Conservation (phyloP, 2,113 vertebrate genomes). For the Loxodonta africana region DNA sequence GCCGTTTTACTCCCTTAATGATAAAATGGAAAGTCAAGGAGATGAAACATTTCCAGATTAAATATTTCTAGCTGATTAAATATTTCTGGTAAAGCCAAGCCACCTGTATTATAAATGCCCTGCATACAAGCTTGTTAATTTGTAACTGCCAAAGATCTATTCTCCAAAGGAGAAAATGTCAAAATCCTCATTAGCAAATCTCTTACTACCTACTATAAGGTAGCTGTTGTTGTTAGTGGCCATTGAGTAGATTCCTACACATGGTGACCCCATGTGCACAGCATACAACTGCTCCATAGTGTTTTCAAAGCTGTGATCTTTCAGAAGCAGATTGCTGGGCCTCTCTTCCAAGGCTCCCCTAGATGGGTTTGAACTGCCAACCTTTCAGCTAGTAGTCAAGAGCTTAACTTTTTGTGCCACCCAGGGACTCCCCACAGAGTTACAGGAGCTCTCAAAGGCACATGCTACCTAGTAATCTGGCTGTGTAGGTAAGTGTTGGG, state of each 20-base stretch:
- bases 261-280: background rate
- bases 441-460: background rate
- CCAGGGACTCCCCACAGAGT: background rate
- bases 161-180: conserved; percentile 51
- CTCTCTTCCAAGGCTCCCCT: background rate
- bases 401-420: background rate
- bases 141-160: conserved; percentile 25
- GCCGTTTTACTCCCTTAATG: conserved; percentile 34
- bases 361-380: background rate
- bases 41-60: conserved; percentile 34
- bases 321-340: background rate
- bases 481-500: background rate
- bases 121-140: background rate
- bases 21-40: conserved; percentile 42
- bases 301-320: background rate
- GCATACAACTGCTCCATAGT: background rate
- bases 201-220: background rate
- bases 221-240: background rate
- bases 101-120: conserved; percentile 49
- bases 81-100: conserved; percentile 42
- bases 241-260: background rate
- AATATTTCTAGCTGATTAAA: conserved; percentile 55
- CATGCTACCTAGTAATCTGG: background rate
- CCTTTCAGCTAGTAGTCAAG: background rate
- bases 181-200: background rate